These are phyloP conservation scores for Vannuccia rotundouncinata DNA, from an alignment of 2,888 invertebrate genomes.

Conservation along the genomic window DNA sequence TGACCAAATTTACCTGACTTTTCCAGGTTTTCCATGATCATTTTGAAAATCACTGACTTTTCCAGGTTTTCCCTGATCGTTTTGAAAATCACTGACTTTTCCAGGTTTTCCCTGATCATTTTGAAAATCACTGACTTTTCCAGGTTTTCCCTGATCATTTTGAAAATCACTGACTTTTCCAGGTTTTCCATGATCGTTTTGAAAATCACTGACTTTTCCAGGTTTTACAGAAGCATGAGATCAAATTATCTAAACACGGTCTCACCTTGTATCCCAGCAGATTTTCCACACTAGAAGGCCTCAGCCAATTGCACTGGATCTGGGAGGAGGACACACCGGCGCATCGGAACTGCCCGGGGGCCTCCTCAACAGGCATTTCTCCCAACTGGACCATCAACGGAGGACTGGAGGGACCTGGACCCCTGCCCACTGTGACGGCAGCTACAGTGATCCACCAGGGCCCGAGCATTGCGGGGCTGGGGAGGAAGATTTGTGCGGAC, in stretches of 20 bases:
- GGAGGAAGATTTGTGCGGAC: not conserved
- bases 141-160: too few species aligned
- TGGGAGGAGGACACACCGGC: not conserved
- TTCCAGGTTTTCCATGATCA: too few species aligned
- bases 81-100: too few species aligned
- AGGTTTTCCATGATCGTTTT: not conserved
- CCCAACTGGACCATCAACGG: not conserved
- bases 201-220: not conserved
- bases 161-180: not conserved
- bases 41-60: too few species aligned
- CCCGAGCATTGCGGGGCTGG: not conserved
- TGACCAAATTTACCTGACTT: too few species aligned
- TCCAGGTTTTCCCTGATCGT: too few species aligned
- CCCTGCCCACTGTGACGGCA: not conserved
- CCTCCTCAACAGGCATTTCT: not conserved
- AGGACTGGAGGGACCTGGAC: not conserved
- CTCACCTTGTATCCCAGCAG: not conserved
- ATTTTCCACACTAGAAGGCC: not conserved
- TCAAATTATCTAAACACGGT: too few species aligned
- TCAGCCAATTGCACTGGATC: not conserved
- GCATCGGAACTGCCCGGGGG: not conserved
- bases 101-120: too few species aligned
- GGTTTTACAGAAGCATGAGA: not conserved
- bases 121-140: too few species aligned
- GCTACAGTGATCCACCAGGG: not conserved